phyloP scores from a whole-genome alignment of 2,888 invertebrate genomes.

The Coleophora flavipennella region DNA sequence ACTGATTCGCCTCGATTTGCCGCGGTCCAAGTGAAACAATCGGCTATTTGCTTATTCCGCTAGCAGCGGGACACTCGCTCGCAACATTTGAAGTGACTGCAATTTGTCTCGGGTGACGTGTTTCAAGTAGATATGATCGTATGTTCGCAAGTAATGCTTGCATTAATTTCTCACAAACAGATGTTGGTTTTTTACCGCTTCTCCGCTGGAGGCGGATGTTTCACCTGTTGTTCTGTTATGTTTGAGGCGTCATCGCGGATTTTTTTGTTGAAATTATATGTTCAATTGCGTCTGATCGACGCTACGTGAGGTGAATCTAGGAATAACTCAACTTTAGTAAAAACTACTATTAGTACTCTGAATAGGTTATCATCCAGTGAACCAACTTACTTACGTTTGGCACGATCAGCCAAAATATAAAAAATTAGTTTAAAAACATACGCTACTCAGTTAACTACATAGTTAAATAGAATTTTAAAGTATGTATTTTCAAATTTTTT shows the following conservation, averaged over 20 bases:
- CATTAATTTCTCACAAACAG: conserved; percentile 55
- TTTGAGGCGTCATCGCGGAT: conserved; percentile 38
- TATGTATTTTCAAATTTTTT: too few relatives aligned
- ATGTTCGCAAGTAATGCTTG: conserved; percentile 47
- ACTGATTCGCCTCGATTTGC: conserved; percentile 26
- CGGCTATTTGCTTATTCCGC: conserved; percentile 50
- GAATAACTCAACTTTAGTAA: conserved; percentile 15
- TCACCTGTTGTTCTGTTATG: conserved; percentile 57
- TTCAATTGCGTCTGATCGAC: conserved; percentile 46
- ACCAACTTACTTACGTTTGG: neutral
- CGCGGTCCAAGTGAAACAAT: conserved; percentile 37
- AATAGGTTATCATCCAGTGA: neutral
- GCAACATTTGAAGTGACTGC: conserved; percentile 60
- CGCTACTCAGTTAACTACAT: too few relatives aligned
- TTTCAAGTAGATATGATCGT: conserved; percentile 67
- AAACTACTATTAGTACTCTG: conserved; percentile 14
- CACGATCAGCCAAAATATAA: neutral
- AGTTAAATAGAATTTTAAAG: too few relatives aligned
- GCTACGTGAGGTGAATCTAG: conserved; percentile 38
- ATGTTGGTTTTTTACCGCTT: conserved; percentile 52
- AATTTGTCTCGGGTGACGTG: conserved; percentile 64
- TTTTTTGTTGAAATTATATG: conserved; percentile 63
- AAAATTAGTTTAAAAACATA: conserved; percentile 1
- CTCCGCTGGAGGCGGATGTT: conserved; percentile 47
- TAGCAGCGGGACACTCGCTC: conserved; percentile 38